phyloP scores from a whole-genome alignment of 2,888 invertebrate genomes.

The Drosophila birchii region DNA sequence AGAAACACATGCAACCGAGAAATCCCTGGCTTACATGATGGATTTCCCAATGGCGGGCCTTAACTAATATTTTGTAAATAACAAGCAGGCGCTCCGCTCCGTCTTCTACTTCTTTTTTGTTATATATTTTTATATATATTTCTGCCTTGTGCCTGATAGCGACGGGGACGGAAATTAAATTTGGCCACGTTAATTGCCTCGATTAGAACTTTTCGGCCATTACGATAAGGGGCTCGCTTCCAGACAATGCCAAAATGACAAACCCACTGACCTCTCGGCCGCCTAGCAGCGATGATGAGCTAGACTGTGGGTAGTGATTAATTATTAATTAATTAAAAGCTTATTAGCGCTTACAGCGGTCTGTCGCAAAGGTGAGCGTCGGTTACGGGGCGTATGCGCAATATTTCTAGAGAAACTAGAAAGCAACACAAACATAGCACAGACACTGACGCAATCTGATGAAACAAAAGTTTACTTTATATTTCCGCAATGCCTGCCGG shows the following conservation, averaged over 20 bases:
- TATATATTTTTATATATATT: slow-evolving; percentile 15
- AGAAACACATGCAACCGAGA: slow-evolving; percentile 31
- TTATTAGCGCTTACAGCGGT: slow-evolving; percentile 58
- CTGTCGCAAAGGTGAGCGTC: slow-evolving; percentile 4
- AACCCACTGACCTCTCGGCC: slow-evolving; percentile 33
- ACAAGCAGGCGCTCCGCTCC: slow-evolving; percentile 40
- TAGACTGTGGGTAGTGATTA: slow-evolving; percentile 56
- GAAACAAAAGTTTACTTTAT: slow-evolving; percentile 43
- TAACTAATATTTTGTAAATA: slow-evolving; percentile 77
- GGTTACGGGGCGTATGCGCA: slow-evolving; percentile 49
- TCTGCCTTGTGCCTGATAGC: slow-evolving; percentile 56
- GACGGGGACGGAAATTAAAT: slow-evolving; percentile 74
- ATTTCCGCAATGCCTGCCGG: slow-evolving; percentile 38
- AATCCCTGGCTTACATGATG: slow-evolving; percentile 71
- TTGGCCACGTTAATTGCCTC: slow-evolving; percentile 76
- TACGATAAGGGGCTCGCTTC: slow-evolving; percentile 65
- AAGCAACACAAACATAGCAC: not conserved
- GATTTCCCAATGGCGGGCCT: slow-evolving; percentile 67
- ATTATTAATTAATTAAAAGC: slow-evolving; percentile 78
- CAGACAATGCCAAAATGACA: slow-evolving; percentile 50
- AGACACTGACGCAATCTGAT: slow-evolving; percentile 25
- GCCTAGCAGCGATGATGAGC: slow-evolving; percentile 24
- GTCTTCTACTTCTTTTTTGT: slow-evolving; percentile 18
- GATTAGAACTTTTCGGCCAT: slow-evolving; percentile 77
- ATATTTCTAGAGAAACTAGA: slow-evolving; percentile 16